These are phyloP conservation scores for Papilio aristodemus DNA, from an alignment of 1,140 invertebrate species.

Conservation along the genomic window DNA sequence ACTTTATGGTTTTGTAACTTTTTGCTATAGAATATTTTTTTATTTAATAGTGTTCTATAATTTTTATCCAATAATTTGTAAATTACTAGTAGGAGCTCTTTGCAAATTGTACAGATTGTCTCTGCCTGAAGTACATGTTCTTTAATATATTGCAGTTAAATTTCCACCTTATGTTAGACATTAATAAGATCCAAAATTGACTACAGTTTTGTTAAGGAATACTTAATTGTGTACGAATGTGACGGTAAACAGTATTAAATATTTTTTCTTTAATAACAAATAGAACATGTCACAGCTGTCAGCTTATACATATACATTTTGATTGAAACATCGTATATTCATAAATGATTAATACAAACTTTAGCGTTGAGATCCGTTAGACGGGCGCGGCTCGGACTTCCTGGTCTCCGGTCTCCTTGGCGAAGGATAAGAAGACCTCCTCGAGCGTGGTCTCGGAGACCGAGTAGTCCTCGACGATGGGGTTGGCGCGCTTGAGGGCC, in stretches of 20 bases:
- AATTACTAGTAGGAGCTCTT: too few relatives aligned
- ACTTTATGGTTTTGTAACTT: too few relatives aligned
- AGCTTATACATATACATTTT: too few relatives aligned
- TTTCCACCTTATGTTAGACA: not conserved
- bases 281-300: too few relatives aligned
- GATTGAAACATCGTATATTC: too few relatives aligned
- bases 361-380: not conserved
- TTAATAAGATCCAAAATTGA: conserved; percentile 9
- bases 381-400: not conserved
- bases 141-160: not conserved
- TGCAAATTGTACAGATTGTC: not conserved
- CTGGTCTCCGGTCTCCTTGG: conserved; percentile 38
- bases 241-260: too few relatives aligned
- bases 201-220: not conserved
- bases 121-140: not conserved
- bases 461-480: conserved; percentile 89
- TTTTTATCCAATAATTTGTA: too few relatives aligned
- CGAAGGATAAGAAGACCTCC: conserved; percentile 88
- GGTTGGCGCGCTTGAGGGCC: conserved; percentile 84
- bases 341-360: not conserved
- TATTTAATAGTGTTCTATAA: too few relatives aligned
- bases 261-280: too few relatives aligned
- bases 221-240: too few relatives aligned
- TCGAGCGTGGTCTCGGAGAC: conserved; percentile 93
- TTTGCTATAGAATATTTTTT: too few relatives aligned